These are phyloP conservation scores for Acrossocheilus fasciatus DNA, from an alignment of 2,797 vertebrate genomes.

Conservation along the genomic window DNA sequence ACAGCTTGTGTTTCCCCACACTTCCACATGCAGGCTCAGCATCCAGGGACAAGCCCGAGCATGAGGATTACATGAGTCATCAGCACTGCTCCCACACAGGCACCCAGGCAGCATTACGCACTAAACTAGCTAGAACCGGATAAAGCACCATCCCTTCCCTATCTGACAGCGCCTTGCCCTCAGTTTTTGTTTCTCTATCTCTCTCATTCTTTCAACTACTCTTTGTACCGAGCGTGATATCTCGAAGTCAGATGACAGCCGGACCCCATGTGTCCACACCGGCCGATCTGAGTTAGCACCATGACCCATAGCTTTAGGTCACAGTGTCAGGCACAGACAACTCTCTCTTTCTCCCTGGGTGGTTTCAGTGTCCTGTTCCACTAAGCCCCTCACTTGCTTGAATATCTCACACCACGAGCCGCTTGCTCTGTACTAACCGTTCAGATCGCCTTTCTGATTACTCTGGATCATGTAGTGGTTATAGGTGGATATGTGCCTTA, in stretches of 20 bases:
- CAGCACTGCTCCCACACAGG: conserved; percentile 53
- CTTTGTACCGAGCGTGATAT: neutral
- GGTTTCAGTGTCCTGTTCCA: conserved; percentile 22
- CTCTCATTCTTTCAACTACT: neutral
- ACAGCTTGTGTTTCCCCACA: conserved; percentile 38
- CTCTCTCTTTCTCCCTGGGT: conserved; percentile 5
- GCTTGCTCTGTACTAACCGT: conserved; percentile 11
- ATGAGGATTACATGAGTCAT: conserved; percentile 73
- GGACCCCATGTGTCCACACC: neutral
- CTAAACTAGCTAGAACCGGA: conserved; percentile 72
- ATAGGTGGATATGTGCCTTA: neutral
- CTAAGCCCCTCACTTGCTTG: neutral
- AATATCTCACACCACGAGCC: conserved; percentile 5
- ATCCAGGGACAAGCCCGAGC: conserved; percentile 46
- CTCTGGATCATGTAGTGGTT: neutral
- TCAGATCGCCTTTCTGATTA: neutral
- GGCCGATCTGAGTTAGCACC: conserved; percentile 1
- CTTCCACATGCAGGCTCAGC: conserved; percentile 9
- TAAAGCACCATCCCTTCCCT: conserved; percentile 13
- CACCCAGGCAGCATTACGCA: conserved; percentile 64
- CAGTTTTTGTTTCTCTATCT: conserved; percentile 19
- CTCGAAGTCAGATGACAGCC: conserved; percentile 5
- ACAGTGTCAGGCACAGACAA: conserved; percentile 10
- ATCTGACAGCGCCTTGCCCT: neutral
- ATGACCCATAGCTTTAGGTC: neutral